A percentile compares a stretch with the other conserved stretches of the same genome.
phyloP scores from a whole-genome alignment of 2,113 vertebrate genomes.

The Sakesphorus luctuosus region DNA sequence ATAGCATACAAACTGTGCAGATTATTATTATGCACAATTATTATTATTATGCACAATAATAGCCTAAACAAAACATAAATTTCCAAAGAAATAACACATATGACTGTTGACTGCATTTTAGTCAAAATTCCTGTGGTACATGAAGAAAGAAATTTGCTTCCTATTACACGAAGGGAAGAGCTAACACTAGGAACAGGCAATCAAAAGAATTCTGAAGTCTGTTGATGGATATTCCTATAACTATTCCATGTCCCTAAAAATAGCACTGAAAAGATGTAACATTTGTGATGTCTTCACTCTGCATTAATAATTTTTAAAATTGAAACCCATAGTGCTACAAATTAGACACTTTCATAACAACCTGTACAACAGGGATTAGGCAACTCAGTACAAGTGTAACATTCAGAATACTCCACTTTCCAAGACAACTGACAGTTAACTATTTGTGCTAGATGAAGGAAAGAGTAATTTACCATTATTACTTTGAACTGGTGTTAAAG shows the following conservation, averaged over 20 bases:
- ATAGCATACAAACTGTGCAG: not conserved
- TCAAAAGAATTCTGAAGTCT: not conserved
- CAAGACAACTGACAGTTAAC: not conserved
- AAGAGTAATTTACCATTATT: constrained; percentile 75
- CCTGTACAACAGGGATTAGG: not conserved
- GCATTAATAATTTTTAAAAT: not conserved
- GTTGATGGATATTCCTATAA: not conserved
- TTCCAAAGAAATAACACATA: not conserved
- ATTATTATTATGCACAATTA: not conserved
- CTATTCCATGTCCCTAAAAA: not conserved
- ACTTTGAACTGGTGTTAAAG: constrained; percentile 74
- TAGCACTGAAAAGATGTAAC: not conserved
- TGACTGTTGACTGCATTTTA: not conserved
- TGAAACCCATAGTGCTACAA: not conserved
- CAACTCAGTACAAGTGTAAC: not conserved
- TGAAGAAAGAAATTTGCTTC: not conserved
- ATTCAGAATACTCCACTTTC: not conserved
- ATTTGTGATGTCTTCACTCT: not conserved
- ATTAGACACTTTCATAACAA: not conserved
- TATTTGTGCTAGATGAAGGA: not conserved
- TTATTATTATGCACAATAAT: not conserved
- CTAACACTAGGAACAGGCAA: not conserved
- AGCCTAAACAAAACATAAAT: not conserved
- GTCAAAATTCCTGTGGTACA: not conserved
- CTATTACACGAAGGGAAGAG: not conserved